phyloP scores from a whole-genome alignment of 2,888 invertebrate genomes.

The Morpho achilles region DNA sequence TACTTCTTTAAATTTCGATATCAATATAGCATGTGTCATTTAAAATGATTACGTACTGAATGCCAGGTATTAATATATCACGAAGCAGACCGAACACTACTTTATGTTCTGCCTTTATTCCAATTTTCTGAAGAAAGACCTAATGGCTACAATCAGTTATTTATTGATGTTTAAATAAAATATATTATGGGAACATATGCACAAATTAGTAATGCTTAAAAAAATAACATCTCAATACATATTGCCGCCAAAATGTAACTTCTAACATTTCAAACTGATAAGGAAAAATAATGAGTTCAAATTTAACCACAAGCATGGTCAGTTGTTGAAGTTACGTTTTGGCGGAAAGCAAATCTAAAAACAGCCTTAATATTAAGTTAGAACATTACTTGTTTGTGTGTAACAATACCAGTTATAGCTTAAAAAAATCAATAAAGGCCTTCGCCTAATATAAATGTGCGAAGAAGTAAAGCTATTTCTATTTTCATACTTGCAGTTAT shows the following conservation, averaged over 20 bases:
- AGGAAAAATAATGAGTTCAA: no score
- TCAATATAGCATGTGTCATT: no score
- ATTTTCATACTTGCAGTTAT: not conserved
- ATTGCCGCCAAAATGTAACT: constrained; percentile 10
- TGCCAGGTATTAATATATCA: no score
- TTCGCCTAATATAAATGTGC: constrained; percentile 1
- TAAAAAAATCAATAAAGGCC: not conserved
- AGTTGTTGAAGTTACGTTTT: constrained; percentile 1
- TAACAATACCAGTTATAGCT: not conserved
- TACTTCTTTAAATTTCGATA: not conserved
- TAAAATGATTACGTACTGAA: no score
- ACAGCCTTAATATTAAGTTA: constrained; percentile 2
- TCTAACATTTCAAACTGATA: not conserved
- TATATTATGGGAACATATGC: constrained; percentile 62
- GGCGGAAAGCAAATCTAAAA: not conserved
- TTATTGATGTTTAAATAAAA: constrained; percentile 49
- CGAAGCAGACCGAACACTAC: no score
- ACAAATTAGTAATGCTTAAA: constrained; percentile 47
- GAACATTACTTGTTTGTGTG: not conserved
- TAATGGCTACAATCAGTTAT: constrained; percentile 19
- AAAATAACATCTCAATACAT: constrained; percentile 15
- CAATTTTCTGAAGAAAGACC: not conserved
- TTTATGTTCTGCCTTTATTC: no score
- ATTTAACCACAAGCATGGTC: not conserved
- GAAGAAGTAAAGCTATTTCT: constrained; percentile 8